Evolutionary conservation across 2,113 vertebrate species (phyloP).

Genomic region (Muscicapa adusta): DNA sequence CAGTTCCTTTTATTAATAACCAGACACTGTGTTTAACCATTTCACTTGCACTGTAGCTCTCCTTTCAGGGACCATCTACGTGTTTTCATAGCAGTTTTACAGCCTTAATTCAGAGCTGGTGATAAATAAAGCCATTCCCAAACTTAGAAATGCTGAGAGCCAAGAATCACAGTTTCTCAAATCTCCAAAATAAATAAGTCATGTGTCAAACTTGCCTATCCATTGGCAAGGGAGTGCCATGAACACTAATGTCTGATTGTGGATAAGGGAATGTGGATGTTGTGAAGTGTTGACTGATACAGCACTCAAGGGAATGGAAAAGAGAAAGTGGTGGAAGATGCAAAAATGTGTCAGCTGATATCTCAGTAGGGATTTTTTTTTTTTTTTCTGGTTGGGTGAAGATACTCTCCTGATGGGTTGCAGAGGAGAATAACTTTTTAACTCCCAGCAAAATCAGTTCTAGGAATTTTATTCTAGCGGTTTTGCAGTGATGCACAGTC

Average conservation of each 20-base stretch:
- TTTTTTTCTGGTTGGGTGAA: background rate
- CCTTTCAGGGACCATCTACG: background rate
- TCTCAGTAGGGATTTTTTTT: background rate
- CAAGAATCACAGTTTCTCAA: conserved; percentile 41
- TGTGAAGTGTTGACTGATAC: conserved; percentile 50
- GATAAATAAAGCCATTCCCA: background rate
- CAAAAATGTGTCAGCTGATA: conserved; percentile 54
- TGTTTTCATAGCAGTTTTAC: background rate
- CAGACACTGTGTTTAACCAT: background rate
- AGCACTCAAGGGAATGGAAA: conserved; percentile 23
- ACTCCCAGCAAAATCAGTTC: background rate
- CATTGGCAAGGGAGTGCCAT: background rate
- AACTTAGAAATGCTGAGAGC: background rate
- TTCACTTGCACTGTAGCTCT: background rate
- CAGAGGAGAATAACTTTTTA: background rate
- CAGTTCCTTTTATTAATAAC: background rate
- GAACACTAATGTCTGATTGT: background rate
- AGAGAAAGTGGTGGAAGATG: conserved; percentile 32
- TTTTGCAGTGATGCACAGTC: background rate
- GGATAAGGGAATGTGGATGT: conserved; percentile 18
- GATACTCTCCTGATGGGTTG: background rate
- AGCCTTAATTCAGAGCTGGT: background rate
- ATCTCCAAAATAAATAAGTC: conserved; percentile 32
- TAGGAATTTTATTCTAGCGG: background rate
- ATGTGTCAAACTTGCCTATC: conserved; percentile 47